A percentile compares a stretch with the other conserved stretches of the same genome.
Conservation (phyloP, 2,888 invertebrate genomes). For the Hypena proboscidalis region DNA sequence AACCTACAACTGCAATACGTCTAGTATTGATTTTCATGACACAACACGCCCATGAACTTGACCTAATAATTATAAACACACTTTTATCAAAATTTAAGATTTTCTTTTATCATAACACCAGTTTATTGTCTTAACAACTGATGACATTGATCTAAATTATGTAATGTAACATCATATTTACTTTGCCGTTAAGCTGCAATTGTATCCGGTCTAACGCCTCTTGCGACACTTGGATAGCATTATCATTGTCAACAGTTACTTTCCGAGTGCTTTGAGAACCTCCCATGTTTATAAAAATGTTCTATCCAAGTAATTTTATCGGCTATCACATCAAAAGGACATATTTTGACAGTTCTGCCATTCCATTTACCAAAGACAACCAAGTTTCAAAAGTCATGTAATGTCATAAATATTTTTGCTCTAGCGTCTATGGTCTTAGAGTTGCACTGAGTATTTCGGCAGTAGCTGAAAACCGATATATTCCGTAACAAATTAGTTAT, state of each 20-base stretch:
- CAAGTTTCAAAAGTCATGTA: not conserved
- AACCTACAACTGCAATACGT: conserved; percentile 26
- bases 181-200: conserved; percentile 70
- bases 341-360: conserved; percentile 61
- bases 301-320: conserved; percentile 64
- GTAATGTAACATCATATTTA: conserved; percentile 77
- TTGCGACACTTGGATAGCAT: conserved; percentile 80
- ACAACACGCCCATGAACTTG: conserved; percentile 6
- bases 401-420: conserved; percentile 1
- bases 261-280: conserved; percentile 84
- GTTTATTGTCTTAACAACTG: conserved; percentile 53
- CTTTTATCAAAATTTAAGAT: not conserved
- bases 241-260: conserved; percentile 80
- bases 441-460: too few relatives aligned
- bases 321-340: conserved; percentile 76
- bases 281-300: conserved; percentile 82
- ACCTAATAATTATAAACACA: not conserved
- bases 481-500: too few relatives aligned
- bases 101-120: conserved; percentile 32
- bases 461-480: too few relatives aligned
- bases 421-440: not conserved
- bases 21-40: conserved; percentile 20
- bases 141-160: conserved; percentile 82
- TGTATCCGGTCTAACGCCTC: conserved; percentile 80
- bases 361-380: conserved; percentile 27